Evolutionary conservation across 35 echinoderm and acorn worm species (phyloP).

Genomic region (Apostichopus californicus): DNA sequence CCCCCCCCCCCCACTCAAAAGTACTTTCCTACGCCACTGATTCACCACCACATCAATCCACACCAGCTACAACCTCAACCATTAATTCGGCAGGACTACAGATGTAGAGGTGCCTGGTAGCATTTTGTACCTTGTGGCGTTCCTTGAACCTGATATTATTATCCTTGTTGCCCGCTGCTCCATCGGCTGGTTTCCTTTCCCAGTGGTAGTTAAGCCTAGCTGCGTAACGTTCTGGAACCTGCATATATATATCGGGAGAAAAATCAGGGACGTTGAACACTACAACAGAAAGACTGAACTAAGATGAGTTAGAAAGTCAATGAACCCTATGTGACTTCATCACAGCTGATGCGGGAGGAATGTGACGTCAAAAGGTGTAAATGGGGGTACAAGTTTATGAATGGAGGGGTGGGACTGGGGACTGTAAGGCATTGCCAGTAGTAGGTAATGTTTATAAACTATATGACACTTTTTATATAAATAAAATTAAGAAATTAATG

Average conservation of each 20-base stretch:
- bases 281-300: background rate
- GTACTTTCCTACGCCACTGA: too few relatives aligned
- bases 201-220: background rate
- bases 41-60: too few relatives aligned
- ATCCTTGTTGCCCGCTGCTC: background rate
- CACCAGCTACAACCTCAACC: too few relatives aligned
- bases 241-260: background rate
- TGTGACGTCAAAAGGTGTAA: background rate
- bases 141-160: background rate
- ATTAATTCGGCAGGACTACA: background rate
- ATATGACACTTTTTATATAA: too few relatives aligned
- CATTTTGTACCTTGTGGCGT: constrained; percentile 3
- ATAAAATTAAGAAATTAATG: too few relatives aligned
- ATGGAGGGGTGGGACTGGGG: too few relatives aligned
- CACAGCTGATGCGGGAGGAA: background rate
- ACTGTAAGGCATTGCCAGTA: too few relatives aligned
- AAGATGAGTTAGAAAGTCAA: background rate
- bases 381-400: background rate
- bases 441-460: too few relatives aligned
- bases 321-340: background rate
- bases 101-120: background rate
- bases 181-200: background rate
- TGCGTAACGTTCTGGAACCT: background rate
- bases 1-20: too few relatives aligned
- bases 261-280: background rate